Conservation (phyloP, 1,140 invertebrate species). For the Trichomalopsis sarcophagae region DNA sequence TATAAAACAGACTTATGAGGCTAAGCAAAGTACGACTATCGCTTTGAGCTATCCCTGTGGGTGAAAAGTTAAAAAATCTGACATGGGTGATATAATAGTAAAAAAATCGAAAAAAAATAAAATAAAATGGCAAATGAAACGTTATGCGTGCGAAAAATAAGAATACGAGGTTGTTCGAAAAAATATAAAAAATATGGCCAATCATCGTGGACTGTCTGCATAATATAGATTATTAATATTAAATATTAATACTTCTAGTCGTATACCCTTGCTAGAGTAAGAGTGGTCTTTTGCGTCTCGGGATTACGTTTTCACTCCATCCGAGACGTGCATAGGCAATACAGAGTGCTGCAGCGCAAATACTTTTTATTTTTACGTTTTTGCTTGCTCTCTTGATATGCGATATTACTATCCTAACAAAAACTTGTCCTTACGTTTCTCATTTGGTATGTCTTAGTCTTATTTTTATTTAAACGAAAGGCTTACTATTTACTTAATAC, state of each 20-base stretch:
- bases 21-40: constrained; percentile 41
- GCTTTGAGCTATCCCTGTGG: constrained; percentile 38
- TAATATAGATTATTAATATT: constrained; percentile 69
- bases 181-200: constrained; percentile 65
- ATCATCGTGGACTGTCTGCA: constrained; percentile 69
- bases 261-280: constrained; percentile 74
- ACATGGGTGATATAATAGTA: constrained; percentile 53
- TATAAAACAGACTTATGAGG: constrained; percentile 48
- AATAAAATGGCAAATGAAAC: constrained; percentile 44
- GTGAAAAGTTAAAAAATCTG: constrained; percentile 46
- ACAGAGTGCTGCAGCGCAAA: constrained; percentile 69
- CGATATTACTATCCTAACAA: constrained; percentile 70
- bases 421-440: constrained; percentile 71
- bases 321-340: constrained; percentile 69
- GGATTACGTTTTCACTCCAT: constrained; percentile 39
- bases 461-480: constrained; percentile 65
- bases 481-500: constrained; percentile 60
- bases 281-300: constrained; percentile 70
- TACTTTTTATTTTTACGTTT: constrained; percentile 58
- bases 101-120: constrained; percentile 29
- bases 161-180: constrained; percentile 53
- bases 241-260: constrained; percentile 76
- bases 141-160: constrained; percentile 36
- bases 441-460: constrained; percentile 75
- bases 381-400: constrained; percentile 70